Base-by-base conservation (phyloP, 2,797 vertebrate genomes). In the Eospalax fontanierii region DNA sequence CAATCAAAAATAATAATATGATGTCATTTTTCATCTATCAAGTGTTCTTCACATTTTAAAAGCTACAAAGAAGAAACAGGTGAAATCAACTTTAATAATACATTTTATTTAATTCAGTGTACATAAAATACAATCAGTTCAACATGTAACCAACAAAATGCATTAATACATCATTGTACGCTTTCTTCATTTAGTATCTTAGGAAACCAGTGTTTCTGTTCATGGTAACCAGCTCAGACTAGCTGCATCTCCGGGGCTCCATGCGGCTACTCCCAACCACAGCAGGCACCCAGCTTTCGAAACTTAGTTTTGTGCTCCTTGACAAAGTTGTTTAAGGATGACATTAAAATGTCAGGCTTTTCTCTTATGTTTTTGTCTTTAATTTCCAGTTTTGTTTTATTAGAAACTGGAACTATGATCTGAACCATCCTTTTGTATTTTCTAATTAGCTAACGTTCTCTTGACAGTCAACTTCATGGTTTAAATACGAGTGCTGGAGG, bases 251-350 rank as follows among this genome's bases (percentile, higher is more conserved):
- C 68, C 24, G 26, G 59, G 2, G 33, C 26, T 4, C 21, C 9
- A 0, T 4, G 16, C 4, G 35, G 63, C 35, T 70, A 54, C 19
- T 12, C 1, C 10, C 19, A 81, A 1, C 30, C 22, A 0, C 33
- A 43, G 1, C 9, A 65, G n/a, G 33, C 22, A 19, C n/a, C 24
- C 14, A 21, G 22, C 76, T 40, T 50, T 28, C 59, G 54, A 59
- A 46, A 46, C 61, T 91, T 76, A 73, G 65, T 33, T 50, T 74
- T 22, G 18, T 5, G 33, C 74, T 73, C 33, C 26, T 78, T 10
- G 15, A 24, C 10, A 59, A 38, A 16, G 35, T 35, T 35, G 22
- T 50, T 66, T 79, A 80, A 91, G 59, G 22, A 68, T 59, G 68
- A 50, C 40, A 61, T 11, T 28, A 35, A 66, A 78, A 50, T 1